Percentiles rank a stretch among this genome's conserved stretches.
These are phyloP conservation scores for Toxonevra muliebris DNA, from an alignment of 2,888 invertebrate species.

Conservation along the genomic window DNA sequence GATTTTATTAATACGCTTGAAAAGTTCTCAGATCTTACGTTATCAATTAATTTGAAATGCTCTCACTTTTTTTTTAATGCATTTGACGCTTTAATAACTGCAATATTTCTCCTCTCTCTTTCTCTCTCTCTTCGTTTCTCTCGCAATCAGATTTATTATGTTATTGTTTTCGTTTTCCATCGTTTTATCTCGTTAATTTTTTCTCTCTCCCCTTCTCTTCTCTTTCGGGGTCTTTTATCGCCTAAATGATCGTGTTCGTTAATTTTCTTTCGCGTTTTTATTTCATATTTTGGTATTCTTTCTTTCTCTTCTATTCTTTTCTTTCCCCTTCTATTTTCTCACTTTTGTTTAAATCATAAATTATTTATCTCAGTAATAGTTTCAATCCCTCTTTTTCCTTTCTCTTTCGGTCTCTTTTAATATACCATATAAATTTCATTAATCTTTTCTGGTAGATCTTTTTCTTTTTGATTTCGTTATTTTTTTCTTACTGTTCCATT, in stretches of 20 bases:
- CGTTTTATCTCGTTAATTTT: no score
- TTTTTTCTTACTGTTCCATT: no score
- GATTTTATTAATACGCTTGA: background rate
- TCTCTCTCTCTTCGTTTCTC: background rate
- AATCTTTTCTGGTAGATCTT: background rate
- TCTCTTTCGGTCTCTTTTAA: no score
- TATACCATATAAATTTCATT: no score
- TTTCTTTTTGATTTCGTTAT: background rate
- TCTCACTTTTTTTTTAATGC: no score
- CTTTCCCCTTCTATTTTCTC: background rate
- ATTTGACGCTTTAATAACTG: background rate
- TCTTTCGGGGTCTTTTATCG: slow-evolving; percentile 7
- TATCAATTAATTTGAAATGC: background rate
- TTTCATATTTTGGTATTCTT: slow-evolving; percentile 19
- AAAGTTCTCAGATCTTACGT: background rate
- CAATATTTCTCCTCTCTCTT: background rate
- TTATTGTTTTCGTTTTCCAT: slow-evolving; percentile 21
- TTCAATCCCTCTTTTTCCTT: slow-evolving; percentile 5
- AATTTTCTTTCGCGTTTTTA: slow-evolving; percentile 28
- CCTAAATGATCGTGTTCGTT: no score
- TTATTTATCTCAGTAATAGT: slow-evolving; percentile 9
- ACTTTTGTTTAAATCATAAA: background rate
- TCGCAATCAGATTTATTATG: slow-evolving; percentile 9
- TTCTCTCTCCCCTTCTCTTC: no score
- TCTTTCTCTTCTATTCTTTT: background rate